Conservation (phyloP, 2,113 vertebrate genomes). For the Lamprologus callipterus region DNA sequence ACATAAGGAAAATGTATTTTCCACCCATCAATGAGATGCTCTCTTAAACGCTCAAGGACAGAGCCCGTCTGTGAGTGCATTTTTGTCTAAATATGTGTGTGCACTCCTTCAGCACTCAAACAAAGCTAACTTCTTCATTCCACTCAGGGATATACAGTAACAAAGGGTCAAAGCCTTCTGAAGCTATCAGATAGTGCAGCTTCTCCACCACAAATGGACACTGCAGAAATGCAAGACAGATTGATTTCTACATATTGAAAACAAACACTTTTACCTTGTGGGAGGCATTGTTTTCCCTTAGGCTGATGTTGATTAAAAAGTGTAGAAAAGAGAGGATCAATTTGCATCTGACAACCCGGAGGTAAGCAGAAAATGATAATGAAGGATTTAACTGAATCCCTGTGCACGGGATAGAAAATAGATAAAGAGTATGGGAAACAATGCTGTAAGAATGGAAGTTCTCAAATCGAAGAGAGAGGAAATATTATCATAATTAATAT, state of each 20-base stretch:
- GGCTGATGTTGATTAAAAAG: conserved; percentile 53
- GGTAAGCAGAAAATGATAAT: conserved; percentile 55
- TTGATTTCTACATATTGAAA: conserved; percentile 40
- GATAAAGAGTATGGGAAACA: conserved; percentile 12
- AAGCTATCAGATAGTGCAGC: conserved; percentile 2
- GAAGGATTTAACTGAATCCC: conserved; percentile 41
- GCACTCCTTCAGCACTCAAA: not conserved
- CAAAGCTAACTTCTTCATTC: conserved; percentile 16
- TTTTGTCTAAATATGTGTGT: not conserved
- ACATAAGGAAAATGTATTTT: not conserved
- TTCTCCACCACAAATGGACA: conserved; percentile 10
- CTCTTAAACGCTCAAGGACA: conserved; percentile 28
- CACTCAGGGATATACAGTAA: not conserved
- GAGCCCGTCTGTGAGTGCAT: not conserved
- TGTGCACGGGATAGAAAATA: not conserved
- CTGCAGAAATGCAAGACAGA: conserved; percentile 7
- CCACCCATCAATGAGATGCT: not conserved
- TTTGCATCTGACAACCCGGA: conserved; percentile 51
- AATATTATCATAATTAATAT: not conserved
- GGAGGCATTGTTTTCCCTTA: conserved; percentile 41
- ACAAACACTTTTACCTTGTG: conserved; percentile 31
- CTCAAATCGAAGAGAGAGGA: not conserved
- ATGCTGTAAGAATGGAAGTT: not conserved
- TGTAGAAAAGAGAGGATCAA: conserved; percentile 31
- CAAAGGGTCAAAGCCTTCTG: conserved; percentile 26